These are phyloP conservation scores for Leptura quadrifasciata DNA, from an alignment of 2,888 invertebrate genomes.

Conservation along the genomic window DNA sequence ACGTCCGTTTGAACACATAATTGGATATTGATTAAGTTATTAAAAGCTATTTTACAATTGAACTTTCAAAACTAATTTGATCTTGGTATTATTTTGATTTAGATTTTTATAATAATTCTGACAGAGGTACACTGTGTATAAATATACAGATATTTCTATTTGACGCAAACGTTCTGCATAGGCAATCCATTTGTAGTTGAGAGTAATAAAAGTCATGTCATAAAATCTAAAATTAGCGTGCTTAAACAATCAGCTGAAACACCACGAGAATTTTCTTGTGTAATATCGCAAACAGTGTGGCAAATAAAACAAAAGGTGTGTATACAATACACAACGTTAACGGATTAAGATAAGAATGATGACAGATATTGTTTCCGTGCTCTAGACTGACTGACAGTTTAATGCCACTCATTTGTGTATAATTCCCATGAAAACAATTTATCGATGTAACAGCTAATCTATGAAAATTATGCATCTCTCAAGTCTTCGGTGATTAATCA, in stretches of 20 bases:
- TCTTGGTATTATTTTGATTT: no score
- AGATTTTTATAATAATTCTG: no score
- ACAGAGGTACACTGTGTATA: neutral
- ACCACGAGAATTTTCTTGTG: slow-evolving; percentile 1
- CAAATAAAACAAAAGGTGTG: slow-evolving; percentile 7
- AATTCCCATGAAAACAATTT: slow-evolving; percentile 21
- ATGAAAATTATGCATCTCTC: slow-evolving; percentile 30
- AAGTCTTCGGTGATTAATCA: slow-evolving; percentile 14
- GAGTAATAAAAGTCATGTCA: neutral
- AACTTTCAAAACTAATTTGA: no score
- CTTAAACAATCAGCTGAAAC: neutral
- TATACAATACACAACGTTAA: neutral
- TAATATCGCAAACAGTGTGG: neutral
- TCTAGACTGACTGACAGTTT: slow-evolving; percentile 15
- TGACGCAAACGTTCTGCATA: neutral
- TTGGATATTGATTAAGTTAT: no score
- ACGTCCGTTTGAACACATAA: no score
- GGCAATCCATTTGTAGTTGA: neutral
- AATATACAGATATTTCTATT: neutral
- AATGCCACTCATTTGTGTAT: slow-evolving; percentile 20
- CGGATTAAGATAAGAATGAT: slow-evolving; percentile 6
- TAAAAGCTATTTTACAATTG: no score
- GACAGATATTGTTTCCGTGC: slow-evolving; percentile 7
- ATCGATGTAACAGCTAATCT: slow-evolving; percentile 23
- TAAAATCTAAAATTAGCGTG: neutral